Evolutionary conservation across 2,888 invertebrate species (phyloP).

Genomic region (Trachelus iudaicus): DNA sequence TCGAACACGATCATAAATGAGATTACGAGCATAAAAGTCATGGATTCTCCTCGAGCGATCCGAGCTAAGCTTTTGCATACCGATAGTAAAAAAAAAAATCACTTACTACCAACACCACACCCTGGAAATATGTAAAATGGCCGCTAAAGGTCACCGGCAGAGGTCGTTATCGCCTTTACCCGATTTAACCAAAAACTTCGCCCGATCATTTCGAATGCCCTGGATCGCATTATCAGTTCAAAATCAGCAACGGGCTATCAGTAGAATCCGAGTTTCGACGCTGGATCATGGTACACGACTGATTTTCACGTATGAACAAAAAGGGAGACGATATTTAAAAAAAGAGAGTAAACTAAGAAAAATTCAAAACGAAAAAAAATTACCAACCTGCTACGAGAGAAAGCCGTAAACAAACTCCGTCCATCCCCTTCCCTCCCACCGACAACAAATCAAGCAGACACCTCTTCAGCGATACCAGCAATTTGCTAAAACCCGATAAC

Average conservation of each 20-base stretch:
- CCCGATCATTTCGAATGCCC: not conserved
- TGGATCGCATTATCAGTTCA: not conserved
- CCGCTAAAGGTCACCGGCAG: not conserved
- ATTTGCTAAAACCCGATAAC: slow-evolving; percentile 60
- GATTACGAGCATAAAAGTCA: slow-evolving; percentile 41
- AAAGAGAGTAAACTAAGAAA: not conserved
- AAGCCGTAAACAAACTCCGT: slow-evolving; percentile 18
- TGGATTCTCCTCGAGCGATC: not conserved
- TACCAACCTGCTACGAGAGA: not conserved
- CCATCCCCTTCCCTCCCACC: not conserved
- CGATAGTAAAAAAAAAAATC: not conserved
- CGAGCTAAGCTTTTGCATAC: not conserved
- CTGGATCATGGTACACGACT: not conserved
- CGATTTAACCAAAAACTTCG: not conserved
- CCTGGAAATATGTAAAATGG: not conserved
- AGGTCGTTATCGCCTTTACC: not conserved
- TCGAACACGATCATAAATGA: slow-evolving; percentile 46
- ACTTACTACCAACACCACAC: not conserved
- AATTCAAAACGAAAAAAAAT: too few species aligned
- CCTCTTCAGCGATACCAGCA: slow-evolving; percentile 45
- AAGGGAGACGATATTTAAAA: not conserved
- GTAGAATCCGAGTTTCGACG: not conserved
- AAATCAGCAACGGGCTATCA: not conserved
- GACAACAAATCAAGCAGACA: slow-evolving; percentile 57
- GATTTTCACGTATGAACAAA: not conserved